A percentile compares a stretch with the other conserved stretches of the same genome.
Conservation (phyloP, 35 echinoderm and acorn worm genomes). For the Heliocidaris erythrogramma region DNA sequence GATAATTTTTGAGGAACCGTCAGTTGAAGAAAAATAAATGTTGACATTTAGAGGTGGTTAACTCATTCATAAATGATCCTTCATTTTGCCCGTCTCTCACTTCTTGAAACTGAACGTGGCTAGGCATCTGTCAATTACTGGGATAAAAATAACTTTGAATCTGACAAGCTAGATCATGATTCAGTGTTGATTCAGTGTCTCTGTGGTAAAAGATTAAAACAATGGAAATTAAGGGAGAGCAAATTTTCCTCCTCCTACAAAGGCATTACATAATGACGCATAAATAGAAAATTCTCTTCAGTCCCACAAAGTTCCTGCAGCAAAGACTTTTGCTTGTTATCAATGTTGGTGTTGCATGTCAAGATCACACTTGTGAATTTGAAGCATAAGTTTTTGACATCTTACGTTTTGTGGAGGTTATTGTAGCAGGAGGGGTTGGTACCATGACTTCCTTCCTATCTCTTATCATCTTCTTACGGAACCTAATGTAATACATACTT, state of each 20-base stretch:
- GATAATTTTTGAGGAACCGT: not conserved
- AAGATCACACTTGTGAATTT: not conserved
- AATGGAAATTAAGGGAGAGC: not conserved
- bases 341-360: not conserved
- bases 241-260: not conserved
- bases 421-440: not conserved
- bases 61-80: not conserved
- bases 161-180: not conserved
- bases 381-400: not conserved
- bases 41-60: not conserved
- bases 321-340: not conserved
- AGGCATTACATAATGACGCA: not conserved
- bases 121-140: not conserved
- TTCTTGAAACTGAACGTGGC: not conserved
- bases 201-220: not conserved
- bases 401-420: not conserved
- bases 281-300: not conserved
- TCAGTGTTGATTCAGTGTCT: not conserved
- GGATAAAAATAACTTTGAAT: conserved; percentile 7
- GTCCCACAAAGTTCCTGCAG: not conserved
- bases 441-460: not conserved
- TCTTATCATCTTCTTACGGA: not conserved
- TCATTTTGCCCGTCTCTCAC: not conserved
- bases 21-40: no score
- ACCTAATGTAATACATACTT: no score